Conservation (phyloP, 2,888 invertebrate genomes). For the Epirrita christyi region DNA sequence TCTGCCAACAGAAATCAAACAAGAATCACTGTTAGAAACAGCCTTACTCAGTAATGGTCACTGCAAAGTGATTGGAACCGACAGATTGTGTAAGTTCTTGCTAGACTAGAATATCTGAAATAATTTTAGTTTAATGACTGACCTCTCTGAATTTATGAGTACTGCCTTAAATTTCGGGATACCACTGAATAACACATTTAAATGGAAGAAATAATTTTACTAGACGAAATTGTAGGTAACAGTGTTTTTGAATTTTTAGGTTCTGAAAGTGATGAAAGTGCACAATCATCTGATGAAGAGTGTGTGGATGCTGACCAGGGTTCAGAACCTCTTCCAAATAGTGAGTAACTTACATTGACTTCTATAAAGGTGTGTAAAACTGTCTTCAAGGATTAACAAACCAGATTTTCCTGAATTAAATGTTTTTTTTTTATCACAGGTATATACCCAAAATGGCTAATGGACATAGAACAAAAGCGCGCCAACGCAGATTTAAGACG, state of each 20-base stretch:
- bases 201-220: too few relatives aligned
- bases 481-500: constrained; percentile 63
- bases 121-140: too few relatives aligned
- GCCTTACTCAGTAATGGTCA: constrained; percentile 42
- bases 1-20: constrained; percentile 55
- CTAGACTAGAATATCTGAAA: too few relatives aligned
- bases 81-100: constrained; percentile 49
- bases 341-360: constrained; percentile 42
- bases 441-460: constrained; percentile 68
- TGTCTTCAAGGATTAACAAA: too few relatives aligned
- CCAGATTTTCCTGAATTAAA: not conserved
- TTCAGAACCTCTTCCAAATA: constrained; percentile 50
- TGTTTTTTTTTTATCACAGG: constrained; percentile 41
- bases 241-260: constrained; percentile 39
- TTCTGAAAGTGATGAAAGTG: constrained; percentile 52
- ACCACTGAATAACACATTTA: too few relatives aligned
- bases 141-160: too few relatives aligned
- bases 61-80: constrained; percentile 45
- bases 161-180: too few relatives aligned
- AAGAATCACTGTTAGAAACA: constrained; percentile 52
- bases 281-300: constrained; percentile 53
- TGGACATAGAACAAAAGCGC: constrained; percentile 67
- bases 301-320: constrained; percentile 47
- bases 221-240: not conserved
- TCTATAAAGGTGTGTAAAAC: too few relatives aligned